A percentile compares a stretch with the other conserved stretches of the same genome.
phyloP scores from a whole-genome alignment of 2,113 vertebrate species.

The Caretta caretta region DNA sequence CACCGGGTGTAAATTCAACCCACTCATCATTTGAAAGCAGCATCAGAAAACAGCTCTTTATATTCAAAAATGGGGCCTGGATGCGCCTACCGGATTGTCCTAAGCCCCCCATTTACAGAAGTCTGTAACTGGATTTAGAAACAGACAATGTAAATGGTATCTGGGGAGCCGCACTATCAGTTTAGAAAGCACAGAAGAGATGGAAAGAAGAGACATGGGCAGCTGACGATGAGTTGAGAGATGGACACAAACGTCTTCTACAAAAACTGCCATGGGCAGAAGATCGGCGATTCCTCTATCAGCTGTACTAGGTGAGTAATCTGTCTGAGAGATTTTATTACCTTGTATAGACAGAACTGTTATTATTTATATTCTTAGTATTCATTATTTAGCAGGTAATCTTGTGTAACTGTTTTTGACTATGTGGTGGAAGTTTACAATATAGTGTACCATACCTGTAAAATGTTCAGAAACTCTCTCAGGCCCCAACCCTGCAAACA shows the following conservation, averaged over 20 bases:
- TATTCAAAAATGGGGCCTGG: background rate
- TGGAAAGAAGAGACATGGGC: background rate
- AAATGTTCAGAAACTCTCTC: background rate
- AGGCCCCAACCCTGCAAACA: background rate
- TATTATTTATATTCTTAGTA: background rate
- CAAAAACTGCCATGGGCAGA: background rate
- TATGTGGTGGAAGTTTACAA: background rate
- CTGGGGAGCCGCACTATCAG: background rate
- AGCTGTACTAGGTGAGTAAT: background rate
- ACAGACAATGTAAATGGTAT: background rate
- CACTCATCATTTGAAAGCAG: background rate
- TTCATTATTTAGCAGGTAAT: background rate
- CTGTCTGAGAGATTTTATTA: background rate
- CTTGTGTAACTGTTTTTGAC: background rate
- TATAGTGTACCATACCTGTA: background rate
- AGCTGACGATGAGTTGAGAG: background rate
- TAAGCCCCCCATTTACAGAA: background rate
- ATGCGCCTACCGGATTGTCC: background rate
- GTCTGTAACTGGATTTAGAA: conserved; percentile 2
- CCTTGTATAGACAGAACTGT: background rate
- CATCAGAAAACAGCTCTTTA: background rate
- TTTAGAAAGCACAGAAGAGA: background rate
- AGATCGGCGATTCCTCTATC: background rate
- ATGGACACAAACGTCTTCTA: background rate
- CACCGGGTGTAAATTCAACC: background rate